These are phyloP conservation scores for pig (Sus scrofa) DNA, from an alignment of 2,113 vertebrate species.

Conservation along the genomic window DNA sequence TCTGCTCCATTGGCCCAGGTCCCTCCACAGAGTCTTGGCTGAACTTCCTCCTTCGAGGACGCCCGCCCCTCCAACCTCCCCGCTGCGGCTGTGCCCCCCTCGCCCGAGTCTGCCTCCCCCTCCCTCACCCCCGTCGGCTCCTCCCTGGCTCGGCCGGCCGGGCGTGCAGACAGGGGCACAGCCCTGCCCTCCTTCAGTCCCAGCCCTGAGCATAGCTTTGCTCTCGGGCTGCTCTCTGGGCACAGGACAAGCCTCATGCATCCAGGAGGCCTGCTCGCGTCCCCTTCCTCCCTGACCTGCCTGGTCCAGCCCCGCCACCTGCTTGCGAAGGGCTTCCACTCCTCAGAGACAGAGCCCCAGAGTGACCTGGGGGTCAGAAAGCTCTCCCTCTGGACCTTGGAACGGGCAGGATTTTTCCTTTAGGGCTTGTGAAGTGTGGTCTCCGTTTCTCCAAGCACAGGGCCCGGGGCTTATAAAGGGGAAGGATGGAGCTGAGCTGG, in stretches of 20 bases:
- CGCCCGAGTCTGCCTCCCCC: not conserved
- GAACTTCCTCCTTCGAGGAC: not conserved
- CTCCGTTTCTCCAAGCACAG: not conserved
- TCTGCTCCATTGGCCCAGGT: not conserved
- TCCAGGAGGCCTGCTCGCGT: not conserved
- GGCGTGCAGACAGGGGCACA: not conserved
- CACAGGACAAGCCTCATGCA: not conserved
- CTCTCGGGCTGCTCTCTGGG: not conserved
- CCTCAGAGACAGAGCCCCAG: not conserved
- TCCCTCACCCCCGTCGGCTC: not conserved
- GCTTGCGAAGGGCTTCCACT: not conserved
- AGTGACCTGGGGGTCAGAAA: not conserved
- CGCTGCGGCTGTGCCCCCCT: not conserved
- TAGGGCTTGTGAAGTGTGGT: not conserved
- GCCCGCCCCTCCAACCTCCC: not conserved
- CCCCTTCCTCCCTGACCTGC: not conserved
- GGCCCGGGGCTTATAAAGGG: too few relatives aligned
- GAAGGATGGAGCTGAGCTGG: not conserved
- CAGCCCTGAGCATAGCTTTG: not conserved
- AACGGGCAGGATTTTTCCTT: not conserved
- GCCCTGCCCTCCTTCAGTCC: not conserved
- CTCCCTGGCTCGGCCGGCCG: not conserved
- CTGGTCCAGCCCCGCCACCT: not conserved
- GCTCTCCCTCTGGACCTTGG: not conserved
- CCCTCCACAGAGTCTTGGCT: not conserved